Percentiles rank a stretch among this genome's conserved stretches.
Evolutionary conservation across 2,113 vertebrate genomes (phyloP).

Genomic region (Crypturellus undulatus): DNA sequence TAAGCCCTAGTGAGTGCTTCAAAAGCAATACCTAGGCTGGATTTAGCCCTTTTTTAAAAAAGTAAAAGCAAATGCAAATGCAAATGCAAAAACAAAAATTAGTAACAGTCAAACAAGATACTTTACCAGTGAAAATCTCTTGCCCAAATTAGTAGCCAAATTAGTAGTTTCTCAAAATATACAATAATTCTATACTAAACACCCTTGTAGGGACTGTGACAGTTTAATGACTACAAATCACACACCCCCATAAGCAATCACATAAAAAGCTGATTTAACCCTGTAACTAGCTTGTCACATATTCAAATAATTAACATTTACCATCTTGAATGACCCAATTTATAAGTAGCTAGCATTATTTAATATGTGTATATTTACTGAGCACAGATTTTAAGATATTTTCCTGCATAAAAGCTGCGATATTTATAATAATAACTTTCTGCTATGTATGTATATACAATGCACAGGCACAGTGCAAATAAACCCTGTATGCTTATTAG

Average conservation of each 20-base stretch:
- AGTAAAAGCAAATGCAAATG: not conserved
- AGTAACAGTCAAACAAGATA: not conserved
- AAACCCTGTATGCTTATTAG: not conserved
- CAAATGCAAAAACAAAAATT: not conserved
- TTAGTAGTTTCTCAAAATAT: not conserved
- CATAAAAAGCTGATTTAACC: not conserved
- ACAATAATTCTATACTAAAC: not conserved
- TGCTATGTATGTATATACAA: not conserved
- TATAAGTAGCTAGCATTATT: not conserved
- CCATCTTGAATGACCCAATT: not conserved
- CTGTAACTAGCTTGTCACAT: not conserved
- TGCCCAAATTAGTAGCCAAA: no score
- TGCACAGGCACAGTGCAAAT: not conserved
- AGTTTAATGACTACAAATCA: not conserved
- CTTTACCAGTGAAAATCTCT: not conserved
- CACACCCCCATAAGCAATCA: not conserved
- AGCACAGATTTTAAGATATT: not conserved
- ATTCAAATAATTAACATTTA: not conserved
- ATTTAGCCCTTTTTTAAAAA: not conserved
- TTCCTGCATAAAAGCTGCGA: not conserved
- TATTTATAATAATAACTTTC: not conserved
- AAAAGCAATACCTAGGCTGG: not conserved
- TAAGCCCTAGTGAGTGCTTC: not conserved
- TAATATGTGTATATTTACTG: not conserved
- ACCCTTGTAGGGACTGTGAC: not conserved